Percentiles rank a stretch among this genome's conserved stretches.
phyloP scores from a whole-genome alignment of 2,113 vertebrate species.

The Myotis davidii region DNA sequence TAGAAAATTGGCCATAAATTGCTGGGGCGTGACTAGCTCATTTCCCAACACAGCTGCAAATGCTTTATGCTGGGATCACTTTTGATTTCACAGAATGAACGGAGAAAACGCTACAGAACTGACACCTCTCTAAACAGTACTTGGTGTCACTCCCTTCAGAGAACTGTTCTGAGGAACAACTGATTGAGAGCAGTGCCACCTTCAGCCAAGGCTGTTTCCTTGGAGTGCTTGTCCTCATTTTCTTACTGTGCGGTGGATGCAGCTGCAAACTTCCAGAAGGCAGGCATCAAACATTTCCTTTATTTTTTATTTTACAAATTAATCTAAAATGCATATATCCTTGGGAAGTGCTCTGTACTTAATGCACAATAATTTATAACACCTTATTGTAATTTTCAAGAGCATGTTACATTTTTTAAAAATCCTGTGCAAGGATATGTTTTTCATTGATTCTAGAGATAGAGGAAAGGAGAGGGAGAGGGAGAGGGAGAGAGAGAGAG shows the following conservation, averaged over 20 bases:
- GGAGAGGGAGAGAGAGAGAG: too few relatives aligned
- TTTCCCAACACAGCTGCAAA: slow-evolving; percentile 85
- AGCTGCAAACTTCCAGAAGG: not conserved
- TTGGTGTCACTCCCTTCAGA: slow-evolving; percentile 43
- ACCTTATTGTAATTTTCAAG: slow-evolving; percentile 48
- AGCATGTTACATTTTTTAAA: slow-evolving; percentile 18
- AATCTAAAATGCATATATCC: slow-evolving; percentile 28
- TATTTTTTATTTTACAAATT: not conserved
- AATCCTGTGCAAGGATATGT: not conserved
- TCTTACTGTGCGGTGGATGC: not conserved
- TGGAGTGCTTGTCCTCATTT: not conserved
- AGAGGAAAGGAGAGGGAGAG: not conserved
- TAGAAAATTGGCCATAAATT: slow-evolving; percentile 88
- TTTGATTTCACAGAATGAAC: slow-evolving; percentile 77
- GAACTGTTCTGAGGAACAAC: not conserved
- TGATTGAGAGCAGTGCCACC: not conserved
- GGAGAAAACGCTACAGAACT: slow-evolving; percentile 27
- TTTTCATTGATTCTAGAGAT: not conserved
- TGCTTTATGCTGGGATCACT: slow-evolving; percentile 81
- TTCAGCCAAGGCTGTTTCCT: not conserved
- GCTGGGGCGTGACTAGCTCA: slow-evolving; percentile 84
- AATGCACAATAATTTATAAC: slow-evolving; percentile 1
- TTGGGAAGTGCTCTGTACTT: not conserved
- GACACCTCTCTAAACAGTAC: slow-evolving; percentile 28
- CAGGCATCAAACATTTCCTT: not conserved